Evolutionary conservation across 2,797 vertebrate species (phyloP), one percentile per base, ranked within the genome.

Genomic region (Anomalospiza imberbis): DNA sequence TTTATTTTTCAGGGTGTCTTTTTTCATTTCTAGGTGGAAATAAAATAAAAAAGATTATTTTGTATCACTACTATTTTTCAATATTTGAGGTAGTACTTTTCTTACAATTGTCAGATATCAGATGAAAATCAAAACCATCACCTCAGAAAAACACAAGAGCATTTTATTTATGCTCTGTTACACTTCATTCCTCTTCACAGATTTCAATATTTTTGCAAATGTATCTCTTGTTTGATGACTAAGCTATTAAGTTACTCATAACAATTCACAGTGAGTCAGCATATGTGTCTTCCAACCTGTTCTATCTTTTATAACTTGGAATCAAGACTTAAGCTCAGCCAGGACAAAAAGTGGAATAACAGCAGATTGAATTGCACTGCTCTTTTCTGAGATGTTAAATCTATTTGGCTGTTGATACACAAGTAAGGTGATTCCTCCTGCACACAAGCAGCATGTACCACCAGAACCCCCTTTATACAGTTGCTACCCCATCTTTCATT

Each of bases 131-230:
- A 88, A 91, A 93, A 36, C 40, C 48, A 36, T 80, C 26, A 63
- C 80, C 75, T 79, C 54, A 57, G 65, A 78, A 89, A 93, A 94
- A 63, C 51, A 89, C 38, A 77, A 72, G 42, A 60, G 45, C n/a
- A 40, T 93, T 94, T 89, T 91, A 88, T 90, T 95, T 89, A 90
- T 94, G 70, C 84, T 89, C 68, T 88, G 53, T 73, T 78, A 81
- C 26, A 53, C 36, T 78, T 91, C 63, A 86, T 91, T 91, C 79
- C 34, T 95, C 63, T 92, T 86, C 50, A 51, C 32, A 85, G 63
- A 78, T 94, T 92, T 89, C 91, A 94, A 75, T 88, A 90, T 89
- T 96, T 94, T 91, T 95, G 71, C 45, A 95, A 91, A 93, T 75
- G 29, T 55, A 55, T 75, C 58, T 83, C 54, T 82, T 93, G 45